phyloP scores from a whole-genome alignment of 2,888 invertebrate genomes.

The Apomyelois bistriatella region DNA sequence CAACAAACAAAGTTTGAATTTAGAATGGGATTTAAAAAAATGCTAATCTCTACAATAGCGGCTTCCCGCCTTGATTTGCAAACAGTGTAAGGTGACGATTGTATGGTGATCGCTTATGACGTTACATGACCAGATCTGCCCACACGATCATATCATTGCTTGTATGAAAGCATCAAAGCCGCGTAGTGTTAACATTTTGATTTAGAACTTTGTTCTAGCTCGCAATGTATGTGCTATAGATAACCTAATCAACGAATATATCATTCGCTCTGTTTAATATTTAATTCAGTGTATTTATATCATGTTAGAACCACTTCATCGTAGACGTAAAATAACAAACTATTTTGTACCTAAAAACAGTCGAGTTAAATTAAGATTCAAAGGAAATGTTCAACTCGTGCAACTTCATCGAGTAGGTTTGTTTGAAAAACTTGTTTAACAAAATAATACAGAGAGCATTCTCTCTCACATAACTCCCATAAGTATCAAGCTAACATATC shows the following conservation, averaged over 20 bases:
- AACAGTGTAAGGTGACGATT: conserved; percentile 68
- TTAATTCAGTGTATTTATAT: no score
- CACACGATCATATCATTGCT: conserved; percentile 17
- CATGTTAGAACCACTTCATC: background rate
- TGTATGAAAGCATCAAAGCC: background rate
- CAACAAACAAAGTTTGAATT: conserved; percentile 53
- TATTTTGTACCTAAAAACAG: background rate
- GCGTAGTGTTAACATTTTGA: conserved; percentile 21
- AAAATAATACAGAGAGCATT: conserved; percentile 5
- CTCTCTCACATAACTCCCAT: background rate
- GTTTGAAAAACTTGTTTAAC: conserved; percentile 10
- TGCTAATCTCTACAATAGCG: conserved; percentile 58
- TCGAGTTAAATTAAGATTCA: conserved; percentile 3
- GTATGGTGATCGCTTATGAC: conserved; percentile 61
- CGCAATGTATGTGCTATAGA: background rate
- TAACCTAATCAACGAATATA: background rate
- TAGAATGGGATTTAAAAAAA: conserved; percentile 52
- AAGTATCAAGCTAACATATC: conserved; percentile 7
- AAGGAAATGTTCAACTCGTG: conserved; percentile 5
- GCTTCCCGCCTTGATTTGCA: conserved; percentile 65
- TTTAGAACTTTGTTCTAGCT: conserved; percentile 13
- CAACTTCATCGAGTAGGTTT: background rate
- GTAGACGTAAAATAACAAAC: background rate
- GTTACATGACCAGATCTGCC: conserved; percentile 19
- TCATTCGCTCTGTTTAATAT: no score